Evolutionary conservation across 2,888 invertebrate genomes (phyloP).

Genomic region (Uropetala carovei): DNA sequence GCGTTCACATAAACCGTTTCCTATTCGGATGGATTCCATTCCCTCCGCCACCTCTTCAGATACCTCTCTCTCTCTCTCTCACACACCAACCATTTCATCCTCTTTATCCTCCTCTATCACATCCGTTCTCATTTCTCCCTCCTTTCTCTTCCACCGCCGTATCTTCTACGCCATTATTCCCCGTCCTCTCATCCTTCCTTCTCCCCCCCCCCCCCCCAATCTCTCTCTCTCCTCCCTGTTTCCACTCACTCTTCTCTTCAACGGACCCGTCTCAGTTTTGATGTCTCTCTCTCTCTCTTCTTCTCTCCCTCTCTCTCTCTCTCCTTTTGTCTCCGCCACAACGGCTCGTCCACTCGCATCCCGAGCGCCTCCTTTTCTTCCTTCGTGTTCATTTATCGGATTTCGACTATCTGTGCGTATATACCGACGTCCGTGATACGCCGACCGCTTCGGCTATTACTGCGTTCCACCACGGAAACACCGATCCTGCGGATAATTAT

Average conservation of each 20-base stretch:
- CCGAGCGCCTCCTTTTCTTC: background rate
- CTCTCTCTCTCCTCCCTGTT: background rate
- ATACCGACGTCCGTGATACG: background rate
- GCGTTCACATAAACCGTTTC: too few species aligned
- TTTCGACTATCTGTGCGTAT: background rate
- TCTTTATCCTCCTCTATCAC: background rate
- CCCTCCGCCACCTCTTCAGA: background rate
- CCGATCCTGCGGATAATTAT: slow-evolving; percentile 39
- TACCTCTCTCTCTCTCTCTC: background rate
- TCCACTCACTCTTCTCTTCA: background rate
- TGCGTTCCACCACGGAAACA: background rate
- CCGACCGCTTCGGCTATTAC: background rate
- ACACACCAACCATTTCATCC: background rate
- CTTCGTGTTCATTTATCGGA: background rate
- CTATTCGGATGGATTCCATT: background rate
- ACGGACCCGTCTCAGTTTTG: background rate
- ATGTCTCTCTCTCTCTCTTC: too few species aligned
- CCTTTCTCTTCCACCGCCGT: background rate
- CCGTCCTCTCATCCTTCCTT: background rate
- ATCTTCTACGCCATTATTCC: background rate
- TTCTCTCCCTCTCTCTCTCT: background rate
- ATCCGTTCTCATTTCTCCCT: too few species aligned
- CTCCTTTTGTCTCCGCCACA: background rate
- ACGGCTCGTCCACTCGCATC: background rate
- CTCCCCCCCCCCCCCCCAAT: background rate